Evolutionary conservation across 2,797 vertebrate species (phyloP).

Genomic region (Sardinella longiceps): DNA sequence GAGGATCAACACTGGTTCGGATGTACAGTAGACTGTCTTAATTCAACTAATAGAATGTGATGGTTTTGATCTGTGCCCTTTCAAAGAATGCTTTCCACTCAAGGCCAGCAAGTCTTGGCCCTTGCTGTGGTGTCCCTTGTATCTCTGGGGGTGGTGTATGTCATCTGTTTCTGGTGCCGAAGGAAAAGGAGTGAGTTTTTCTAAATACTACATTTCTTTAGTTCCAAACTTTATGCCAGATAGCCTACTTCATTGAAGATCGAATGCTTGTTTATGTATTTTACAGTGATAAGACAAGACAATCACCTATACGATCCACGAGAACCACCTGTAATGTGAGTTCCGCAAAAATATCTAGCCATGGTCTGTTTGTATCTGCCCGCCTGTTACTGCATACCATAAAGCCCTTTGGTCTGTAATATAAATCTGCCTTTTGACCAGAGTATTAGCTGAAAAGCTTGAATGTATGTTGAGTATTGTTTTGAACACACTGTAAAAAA

Average conservation of each 20-base stretch:
- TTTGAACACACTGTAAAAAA: no score
- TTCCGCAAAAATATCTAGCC: not conserved
- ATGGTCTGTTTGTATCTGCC: not conserved
- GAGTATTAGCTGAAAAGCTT: not conserved
- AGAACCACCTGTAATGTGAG: slow-evolving; percentile 7
- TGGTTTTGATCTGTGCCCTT: not conserved
- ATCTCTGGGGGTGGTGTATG: slow-evolving; percentile 2
- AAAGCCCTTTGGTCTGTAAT: not conserved
- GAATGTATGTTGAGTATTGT: not conserved
- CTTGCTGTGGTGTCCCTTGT: not conserved
- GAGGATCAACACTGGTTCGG: not conserved
- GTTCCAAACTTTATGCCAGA: no score
- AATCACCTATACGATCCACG: slow-evolving; percentile 1
- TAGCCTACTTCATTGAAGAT: not conserved
- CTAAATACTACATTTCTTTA: not conserved
- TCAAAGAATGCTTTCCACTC: not conserved
- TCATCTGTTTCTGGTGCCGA: slow-evolving; percentile 2
- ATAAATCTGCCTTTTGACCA: not conserved
- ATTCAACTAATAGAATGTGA: not conserved
- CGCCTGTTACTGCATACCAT: no score
- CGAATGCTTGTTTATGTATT: not conserved
- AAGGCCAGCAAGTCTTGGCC: not conserved
- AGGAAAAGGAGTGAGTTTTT: slow-evolving; percentile 12
- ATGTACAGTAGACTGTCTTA: not conserved
- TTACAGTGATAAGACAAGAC: slow-evolving; percentile 3